Evolutionary conservation across 2,797 vertebrate genomes (phyloP).

Genomic region (Champsocephalus esox): DNA sequence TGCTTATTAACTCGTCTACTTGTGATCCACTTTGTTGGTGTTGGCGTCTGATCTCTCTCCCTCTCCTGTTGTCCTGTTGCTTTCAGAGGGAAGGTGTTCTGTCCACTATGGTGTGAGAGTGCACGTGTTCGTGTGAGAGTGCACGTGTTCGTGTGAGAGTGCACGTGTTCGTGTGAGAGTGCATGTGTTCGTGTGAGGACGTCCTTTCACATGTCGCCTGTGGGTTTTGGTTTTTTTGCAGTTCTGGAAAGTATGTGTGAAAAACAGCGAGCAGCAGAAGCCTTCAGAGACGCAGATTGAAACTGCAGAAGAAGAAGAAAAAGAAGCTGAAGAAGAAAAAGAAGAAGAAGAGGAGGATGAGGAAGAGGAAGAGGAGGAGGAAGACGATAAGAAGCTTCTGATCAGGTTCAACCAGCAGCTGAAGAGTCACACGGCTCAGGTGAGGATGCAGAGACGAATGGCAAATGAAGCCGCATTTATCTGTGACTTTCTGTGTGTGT

Average conservation of each 20-base stretch:
- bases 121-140: too few species aligned
- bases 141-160: not conserved
- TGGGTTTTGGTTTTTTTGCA: not conserved
- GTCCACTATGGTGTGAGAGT: too few species aligned
- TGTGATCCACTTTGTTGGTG: too few species aligned
- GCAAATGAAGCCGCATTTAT: too few species aligned
- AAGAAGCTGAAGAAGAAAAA: not conserved
- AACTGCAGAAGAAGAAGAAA: not conserved
- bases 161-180: too few species aligned
- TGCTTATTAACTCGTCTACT: too few species aligned
- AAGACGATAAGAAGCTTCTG: slow-evolving; percentile 72
- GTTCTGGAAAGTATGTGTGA: not conserved
- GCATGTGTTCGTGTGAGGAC: rapidly evolving
- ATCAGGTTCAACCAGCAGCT: slow-evolving; percentile 85
- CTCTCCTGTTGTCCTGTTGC: too few species aligned
- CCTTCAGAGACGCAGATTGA: not conserved
- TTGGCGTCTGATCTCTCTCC: too few species aligned
- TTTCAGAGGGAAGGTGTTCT: too few species aligned
- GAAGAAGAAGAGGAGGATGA: not conserved
- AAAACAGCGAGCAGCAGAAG: not conserved
- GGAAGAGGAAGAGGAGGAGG: slow-evolving; percentile 59
- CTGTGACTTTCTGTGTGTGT: too few species aligned
- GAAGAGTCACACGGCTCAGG: slow-evolving; percentile 88
- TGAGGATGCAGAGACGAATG: slow-evolving; percentile 54
- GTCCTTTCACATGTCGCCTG: not conserved